phyloP scores from a whole-genome alignment of 1,140 invertebrate species.

The Zaprionus gabonicus region DNA sequence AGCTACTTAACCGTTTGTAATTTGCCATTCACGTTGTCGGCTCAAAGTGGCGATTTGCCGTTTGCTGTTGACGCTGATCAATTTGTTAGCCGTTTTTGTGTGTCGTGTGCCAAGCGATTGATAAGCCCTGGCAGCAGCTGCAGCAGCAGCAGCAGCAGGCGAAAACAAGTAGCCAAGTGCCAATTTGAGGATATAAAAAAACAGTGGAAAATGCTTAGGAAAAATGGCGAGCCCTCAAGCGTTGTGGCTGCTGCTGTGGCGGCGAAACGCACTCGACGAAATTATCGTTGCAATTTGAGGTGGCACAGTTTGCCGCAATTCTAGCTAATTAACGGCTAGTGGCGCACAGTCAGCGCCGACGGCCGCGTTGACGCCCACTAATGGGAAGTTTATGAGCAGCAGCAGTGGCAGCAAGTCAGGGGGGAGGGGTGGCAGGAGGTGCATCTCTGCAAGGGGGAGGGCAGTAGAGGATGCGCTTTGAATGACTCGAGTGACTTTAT shows the following conservation, averaged over 20 bases:
- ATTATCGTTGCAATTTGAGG: neutral
- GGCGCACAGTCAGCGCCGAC: conserved; percentile 14
- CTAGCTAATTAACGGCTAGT: conserved; percentile 34
- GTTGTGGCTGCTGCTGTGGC: neutral
- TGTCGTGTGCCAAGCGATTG: conserved; percentile 66
- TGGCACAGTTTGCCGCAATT: conserved; percentile 18
- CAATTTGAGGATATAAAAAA: conserved; percentile 52
- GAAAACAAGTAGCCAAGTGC: conserved; percentile 52
- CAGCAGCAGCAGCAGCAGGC: too few species aligned
- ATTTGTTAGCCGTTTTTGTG: conserved; percentile 57
- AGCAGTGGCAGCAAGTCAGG: conserved; percentile 45
- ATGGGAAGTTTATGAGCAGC: conserved; percentile 63
- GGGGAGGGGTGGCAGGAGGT: conserved; percentile 41
- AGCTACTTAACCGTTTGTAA: conserved; percentile 67
- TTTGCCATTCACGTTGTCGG: conserved; percentile 80
- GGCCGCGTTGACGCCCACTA: conserved; percentile 32
- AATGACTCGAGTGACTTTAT: conserved; percentile 69
- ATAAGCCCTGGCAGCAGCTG: neutral
- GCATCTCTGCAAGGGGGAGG: neutral
- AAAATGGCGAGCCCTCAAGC: conserved; percentile 32
- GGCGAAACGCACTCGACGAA: conserved; percentile 15
- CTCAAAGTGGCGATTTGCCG: conserved; percentile 68
- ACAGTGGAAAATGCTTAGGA: neutral
- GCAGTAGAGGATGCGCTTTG: conserved; percentile 14
- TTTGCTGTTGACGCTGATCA: conserved; percentile 63